Conservation (phyloP, 2,113 vertebrate genomes). For the Nycticryphes semicollaris region DNA sequence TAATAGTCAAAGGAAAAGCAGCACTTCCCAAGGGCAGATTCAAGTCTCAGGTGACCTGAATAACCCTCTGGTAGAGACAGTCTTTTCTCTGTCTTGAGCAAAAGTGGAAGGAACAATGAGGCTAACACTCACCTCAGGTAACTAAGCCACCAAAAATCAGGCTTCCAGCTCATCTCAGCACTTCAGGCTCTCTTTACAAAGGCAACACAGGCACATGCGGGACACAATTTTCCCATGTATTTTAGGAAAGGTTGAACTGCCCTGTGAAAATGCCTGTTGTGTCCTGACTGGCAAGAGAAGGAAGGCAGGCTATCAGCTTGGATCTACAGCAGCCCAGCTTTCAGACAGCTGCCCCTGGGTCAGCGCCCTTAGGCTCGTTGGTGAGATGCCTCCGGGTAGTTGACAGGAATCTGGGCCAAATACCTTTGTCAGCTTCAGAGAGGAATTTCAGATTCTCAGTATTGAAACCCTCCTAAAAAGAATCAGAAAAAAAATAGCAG, state of each 20-base stretch:
- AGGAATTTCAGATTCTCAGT: not conserved
- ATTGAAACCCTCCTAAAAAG: not conserved
- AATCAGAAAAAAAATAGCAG: not conserved
- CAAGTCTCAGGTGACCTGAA: accelerated
- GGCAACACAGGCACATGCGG: not conserved
- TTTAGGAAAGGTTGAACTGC: not conserved
- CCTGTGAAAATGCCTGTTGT: not conserved
- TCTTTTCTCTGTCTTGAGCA: not conserved
- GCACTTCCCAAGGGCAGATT: not conserved
- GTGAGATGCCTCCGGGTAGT: not conserved
- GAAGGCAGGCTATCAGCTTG: not conserved
- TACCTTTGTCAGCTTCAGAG: not conserved
- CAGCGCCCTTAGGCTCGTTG: not conserved
- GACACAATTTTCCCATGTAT: not conserved
- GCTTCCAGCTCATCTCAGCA: not conserved
- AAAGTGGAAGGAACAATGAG: not conserved
- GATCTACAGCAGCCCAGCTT: not conserved
- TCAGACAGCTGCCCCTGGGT: not conserved
- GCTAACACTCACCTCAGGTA: not conserved
- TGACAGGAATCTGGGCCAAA: not conserved
- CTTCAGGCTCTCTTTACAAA: not conserved
- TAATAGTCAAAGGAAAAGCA: not conserved
- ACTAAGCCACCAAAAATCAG: not conserved
- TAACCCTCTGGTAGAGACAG: not conserved
- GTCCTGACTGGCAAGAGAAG: not conserved